Evolutionary conservation across 2,888 invertebrate genomes (phyloP).

Genomic region (Drosophila tanythrix): DNA sequence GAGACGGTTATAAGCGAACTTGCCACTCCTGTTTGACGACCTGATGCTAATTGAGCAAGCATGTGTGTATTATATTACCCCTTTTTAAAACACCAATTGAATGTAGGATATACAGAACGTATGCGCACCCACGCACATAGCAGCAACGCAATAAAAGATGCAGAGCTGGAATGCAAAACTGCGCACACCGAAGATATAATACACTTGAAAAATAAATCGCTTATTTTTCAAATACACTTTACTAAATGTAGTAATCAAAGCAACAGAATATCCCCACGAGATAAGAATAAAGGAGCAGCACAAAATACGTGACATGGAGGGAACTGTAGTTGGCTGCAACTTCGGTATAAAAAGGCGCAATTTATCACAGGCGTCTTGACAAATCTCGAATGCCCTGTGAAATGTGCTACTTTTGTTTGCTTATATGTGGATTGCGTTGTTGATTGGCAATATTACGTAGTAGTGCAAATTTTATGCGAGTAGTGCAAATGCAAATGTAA

Average conservation of each 20-base stretch:
- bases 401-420: constrained; percentile 15
- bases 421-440: neutral
- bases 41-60: neutral
- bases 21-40: neutral
- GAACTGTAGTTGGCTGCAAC: neutral
- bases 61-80: neutral
- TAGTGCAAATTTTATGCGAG: constrained; percentile 21
- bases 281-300: neutral
- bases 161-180: neutral
- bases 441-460: constrained; percentile 22
- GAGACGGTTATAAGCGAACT: neutral
- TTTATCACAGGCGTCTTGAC: constrained; percentile 27
- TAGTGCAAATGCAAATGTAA: constrained; percentile 5
- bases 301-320: neutral
- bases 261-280: neutral
- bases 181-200: neutral
- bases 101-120: constrained; percentile 18
- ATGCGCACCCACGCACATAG: constrained; percentile 40
- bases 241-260: neutral
- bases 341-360: constrained; percentile 19
- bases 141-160: constrained; percentile 8
- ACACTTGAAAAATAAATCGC: constrained; percentile 5
- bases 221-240: neutral
- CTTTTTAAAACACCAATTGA: neutral
- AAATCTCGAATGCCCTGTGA: constrained; percentile 29